These are phyloP conservation scores for Scaptomyza flava DNA, from an alignment of 2,888 invertebrate species.

Conservation along the genomic window DNA sequence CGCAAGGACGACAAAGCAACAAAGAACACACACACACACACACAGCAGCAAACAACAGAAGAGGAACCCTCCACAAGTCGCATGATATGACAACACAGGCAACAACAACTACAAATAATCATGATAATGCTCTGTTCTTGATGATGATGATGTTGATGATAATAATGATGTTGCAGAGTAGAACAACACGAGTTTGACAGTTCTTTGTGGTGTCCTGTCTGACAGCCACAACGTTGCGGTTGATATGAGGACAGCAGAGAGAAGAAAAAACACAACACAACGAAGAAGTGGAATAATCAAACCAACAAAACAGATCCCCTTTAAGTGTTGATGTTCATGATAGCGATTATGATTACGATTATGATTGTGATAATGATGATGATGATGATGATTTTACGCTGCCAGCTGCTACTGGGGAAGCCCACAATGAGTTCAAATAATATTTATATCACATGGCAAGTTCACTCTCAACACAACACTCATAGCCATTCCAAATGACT, in stretches of 20 bases:
- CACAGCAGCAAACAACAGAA: not conserved
- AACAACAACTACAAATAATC: slow-evolving; percentile 21
- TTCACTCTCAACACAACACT: slow-evolving; percentile 7
- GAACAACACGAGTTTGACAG: slow-evolving; percentile 68
- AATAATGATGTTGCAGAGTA: slow-evolving; percentile 20
- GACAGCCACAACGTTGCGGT: slow-evolving; percentile 14
- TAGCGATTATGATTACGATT: slow-evolving; percentile 19
- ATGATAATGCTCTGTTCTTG: slow-evolving; percentile 37
- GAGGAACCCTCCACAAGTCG: slow-evolving; percentile 16
- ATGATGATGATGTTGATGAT: slow-evolving; percentile 34
- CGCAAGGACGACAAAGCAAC: slow-evolving; percentile 64
- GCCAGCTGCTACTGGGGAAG: slow-evolving; percentile 5
- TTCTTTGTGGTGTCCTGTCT: slow-evolving; percentile 69
- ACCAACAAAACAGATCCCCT: slow-evolving; percentile 32
- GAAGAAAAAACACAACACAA: slow-evolving; percentile 6
- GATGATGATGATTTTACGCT: slow-evolving; percentile 7
- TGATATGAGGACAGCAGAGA: slow-evolving; percentile 6
- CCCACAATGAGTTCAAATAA: slow-evolving; percentile 16
- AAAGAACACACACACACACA: slow-evolving; percentile 55
- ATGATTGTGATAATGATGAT: slow-evolving; percentile 28
- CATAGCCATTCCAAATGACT: slow-evolving; percentile 23
- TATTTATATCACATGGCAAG: slow-evolving; percentile 31
- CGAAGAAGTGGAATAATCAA: not conserved
- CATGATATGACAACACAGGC: slow-evolving; percentile 59
- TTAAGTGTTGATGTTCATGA: slow-evolving; percentile 61